phyloP scores from a whole-genome alignment of 2,113 vertebrate species.

The Pleuronectes platessa region DNA sequence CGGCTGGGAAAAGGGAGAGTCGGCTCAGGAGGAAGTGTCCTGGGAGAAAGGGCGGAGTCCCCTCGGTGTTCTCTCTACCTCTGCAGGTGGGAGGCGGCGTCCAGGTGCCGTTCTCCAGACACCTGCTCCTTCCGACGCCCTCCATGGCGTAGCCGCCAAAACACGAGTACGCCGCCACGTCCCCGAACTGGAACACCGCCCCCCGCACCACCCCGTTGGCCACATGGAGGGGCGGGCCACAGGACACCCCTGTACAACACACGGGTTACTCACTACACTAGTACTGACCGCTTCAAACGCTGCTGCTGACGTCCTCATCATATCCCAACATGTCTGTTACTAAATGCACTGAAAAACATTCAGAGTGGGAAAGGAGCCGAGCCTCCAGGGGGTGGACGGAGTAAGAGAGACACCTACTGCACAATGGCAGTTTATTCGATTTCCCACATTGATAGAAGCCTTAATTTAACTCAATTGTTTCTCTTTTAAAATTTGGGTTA shows the following conservation, averaged over 20 bases:
- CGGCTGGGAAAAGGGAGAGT: slow-evolving; percentile 11
- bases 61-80: slow-evolving; percentile 83
- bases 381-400: slow-evolving; percentile 5
- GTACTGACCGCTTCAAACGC: neutral
- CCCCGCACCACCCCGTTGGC: slow-evolving; percentile 92
- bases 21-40: slow-evolving; percentile 38
- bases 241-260: slow-evolving; percentile 90
- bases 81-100: slow-evolving; percentile 90
- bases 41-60: slow-evolving; percentile 11
- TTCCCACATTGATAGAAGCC: neutral
- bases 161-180: slow-evolving; percentile 93
- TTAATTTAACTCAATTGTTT: neutral
- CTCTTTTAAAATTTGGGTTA: no score
- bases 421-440: neutral
- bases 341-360: no score
- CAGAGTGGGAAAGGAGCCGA: no score
- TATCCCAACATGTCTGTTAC: no score
- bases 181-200: slow-evolving; percentile 91
- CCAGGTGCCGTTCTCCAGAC: slow-evolving; percentile 95
- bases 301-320: neutral
- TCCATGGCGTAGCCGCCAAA: slow-evolving; percentile 94
- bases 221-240: slow-evolving; percentile 87
- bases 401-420: neutral
- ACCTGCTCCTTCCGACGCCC: slow-evolving; percentile 89
- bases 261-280: slow-evolving; percentile 69